Base-by-base conservation (phyloP, 2,888 invertebrate species). In the Synanthedon vespiformis region DNA sequence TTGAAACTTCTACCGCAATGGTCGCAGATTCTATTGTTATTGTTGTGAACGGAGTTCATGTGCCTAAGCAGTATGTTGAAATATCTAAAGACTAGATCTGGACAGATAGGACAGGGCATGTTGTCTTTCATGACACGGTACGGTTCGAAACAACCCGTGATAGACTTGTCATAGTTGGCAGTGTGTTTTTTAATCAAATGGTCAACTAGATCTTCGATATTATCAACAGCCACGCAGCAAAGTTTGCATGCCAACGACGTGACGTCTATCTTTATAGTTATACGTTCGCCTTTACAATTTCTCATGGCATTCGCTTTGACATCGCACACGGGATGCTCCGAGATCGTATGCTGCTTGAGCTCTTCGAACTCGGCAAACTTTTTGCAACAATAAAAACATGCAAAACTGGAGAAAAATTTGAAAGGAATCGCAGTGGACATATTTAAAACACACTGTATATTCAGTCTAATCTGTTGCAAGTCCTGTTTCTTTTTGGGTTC, bases 361-460 rank as follows among this genome's bases (percentile, higher is more conserved):
- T 83, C 82, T 0, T 82, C 82, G 48, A 79, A 80, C 44, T 87
- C 80, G 0, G 70, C 62, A 40, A 77, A 84, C 54, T 75, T 77
- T 55, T 72, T 72, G 0, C 80, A 72, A 51, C 86, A 87, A 59
- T 82, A 80, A 57, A 86, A 87, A 52, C 86, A 87, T 1, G 74
- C 70, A 52, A 67, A 86, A 54, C 76, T 80, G 0, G 78, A 72
- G 55, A 82, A 78, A 56, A 81, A 87, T 56, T 78, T 79, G 51
- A 87, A 87, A 1, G 86, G 86, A 3, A 78, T 58, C 0, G 81
- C 86, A 0, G 81, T 83, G 0, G 87, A 83, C 81, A 80, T 83
- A 55, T 85, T 86, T 0, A 86, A 57, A 1, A 87, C 77, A 52
- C 72, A 77, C 53, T 74, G 72, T 41, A 87, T 85, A 54, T 87